Evolutionary conservation across 2,797 vertebrate genomes (phyloP), one percentile per base, ranked within the genome.

Genomic region (Phoebastria nigripes): DNA sequence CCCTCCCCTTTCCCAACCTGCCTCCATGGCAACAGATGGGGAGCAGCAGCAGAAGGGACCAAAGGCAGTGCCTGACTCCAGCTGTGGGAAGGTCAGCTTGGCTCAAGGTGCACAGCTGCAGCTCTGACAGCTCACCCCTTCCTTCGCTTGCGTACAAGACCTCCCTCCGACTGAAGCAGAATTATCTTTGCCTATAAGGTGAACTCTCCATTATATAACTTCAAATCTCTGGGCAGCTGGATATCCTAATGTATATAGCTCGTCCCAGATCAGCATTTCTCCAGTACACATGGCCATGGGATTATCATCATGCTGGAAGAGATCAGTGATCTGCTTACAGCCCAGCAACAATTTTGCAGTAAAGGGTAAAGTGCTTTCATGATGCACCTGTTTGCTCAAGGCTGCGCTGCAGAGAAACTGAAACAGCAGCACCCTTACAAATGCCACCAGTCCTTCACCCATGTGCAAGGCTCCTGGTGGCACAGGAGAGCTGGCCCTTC

Each of bases 121-220:
- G 49, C 29, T 81, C 69, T 37, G 6, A 82, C 6, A 10, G 26
- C 51, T 83, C 52, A 70, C 22, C 55, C 18, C 18, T 24, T 67
- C 58, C 71, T 69, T 15, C 39, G 25, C 12, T 61, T 61, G 14
- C 0, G 0, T 21, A 52, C 1, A 0, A 71, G 11, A 52, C 41
- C 31, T 76, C 47, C 37, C n/a, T 73, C 44, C 10, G 8, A 51
- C 58, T 35, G n/a, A 83, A 90, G 18, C 37, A 72, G 66, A 70
- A 35, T 55, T 59, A 46, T 37, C 66, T 81, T 26, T 70, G 51
- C 58, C 83, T 66, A 16, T 26, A 26, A 66, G 63, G 59, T 18
- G 55, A 90, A 49, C 37, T 77, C 66, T 49, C 17, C 28, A 35
- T 77, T 85, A 70, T 2, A 6, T 49, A 89, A 84, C 37, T 55